phyloP scores from a whole-genome alignment of 2,797 vertebrate species.

The Choloepus didactylus region DNA sequence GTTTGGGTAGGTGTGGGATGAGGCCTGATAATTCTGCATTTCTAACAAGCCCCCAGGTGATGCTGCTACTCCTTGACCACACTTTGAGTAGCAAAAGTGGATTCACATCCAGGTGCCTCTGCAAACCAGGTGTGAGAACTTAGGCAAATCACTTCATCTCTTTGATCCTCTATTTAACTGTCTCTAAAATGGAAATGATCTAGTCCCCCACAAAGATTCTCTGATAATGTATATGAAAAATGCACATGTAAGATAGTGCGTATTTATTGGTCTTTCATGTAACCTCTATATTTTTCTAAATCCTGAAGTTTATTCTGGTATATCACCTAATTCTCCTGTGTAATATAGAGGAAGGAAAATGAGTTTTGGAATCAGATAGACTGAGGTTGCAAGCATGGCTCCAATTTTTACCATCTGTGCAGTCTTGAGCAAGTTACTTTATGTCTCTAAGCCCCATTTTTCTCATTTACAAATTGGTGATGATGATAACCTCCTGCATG shows the following conservation, averaged over 20 bases:
- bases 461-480: constrained; percentile 40
- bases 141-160: constrained; percentile 46
- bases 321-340: constrained; percentile 49
- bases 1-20: background rate
- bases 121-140: constrained; percentile 13
- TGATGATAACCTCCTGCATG: constrained; percentile 16
- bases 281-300: constrained; percentile 49
- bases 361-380: background rate
- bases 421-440: constrained; percentile 45
- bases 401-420: constrained; percentile 50
- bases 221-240: constrained; percentile 42
- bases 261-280: constrained; percentile 24
- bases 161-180: constrained; percentile 24
- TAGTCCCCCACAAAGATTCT: background rate
- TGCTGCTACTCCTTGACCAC: background rate
- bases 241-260: background rate
- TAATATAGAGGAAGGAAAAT: constrained; percentile 58
- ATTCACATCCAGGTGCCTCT: background rate
- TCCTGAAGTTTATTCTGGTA: constrained; percentile 21
- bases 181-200: background rate
- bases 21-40: background rate
- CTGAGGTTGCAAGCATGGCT: constrained; percentile 6
- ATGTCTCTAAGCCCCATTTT: constrained; percentile 10
- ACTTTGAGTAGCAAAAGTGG: constrained; percentile 26
- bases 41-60: background rate